Conservation (phyloP, 2,888 invertebrate species). For the Lasius fuliginosus region DNA sequence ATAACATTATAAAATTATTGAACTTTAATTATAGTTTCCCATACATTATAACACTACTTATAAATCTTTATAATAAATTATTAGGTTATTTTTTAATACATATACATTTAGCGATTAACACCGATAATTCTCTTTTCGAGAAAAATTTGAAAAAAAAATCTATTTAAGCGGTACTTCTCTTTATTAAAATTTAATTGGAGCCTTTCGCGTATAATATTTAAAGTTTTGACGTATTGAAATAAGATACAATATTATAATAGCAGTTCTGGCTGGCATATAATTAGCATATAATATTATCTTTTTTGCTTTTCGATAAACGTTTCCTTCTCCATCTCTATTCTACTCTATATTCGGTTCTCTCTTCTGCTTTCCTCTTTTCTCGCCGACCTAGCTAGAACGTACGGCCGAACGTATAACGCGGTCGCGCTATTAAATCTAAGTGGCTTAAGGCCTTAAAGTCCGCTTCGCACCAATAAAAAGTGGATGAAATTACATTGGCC, state of each 20-base stretch:
- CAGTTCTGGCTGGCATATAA: neutral
- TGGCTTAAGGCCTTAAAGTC: constrained; percentile 84
- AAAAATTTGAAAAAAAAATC: neutral
- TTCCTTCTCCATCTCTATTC: constrained; percentile 37
- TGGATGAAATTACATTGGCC: constrained; percentile 81
- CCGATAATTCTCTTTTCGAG: neutral
- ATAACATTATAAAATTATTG: neutral
- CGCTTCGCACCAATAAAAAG: constrained; percentile 82
- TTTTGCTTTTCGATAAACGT: constrained; percentile 44
- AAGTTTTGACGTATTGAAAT: constrained; percentile 3
- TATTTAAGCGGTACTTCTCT: neutral
- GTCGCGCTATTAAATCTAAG: constrained; percentile 84
- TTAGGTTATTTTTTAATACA: neutral
- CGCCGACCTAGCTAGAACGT: constrained; percentile 55
- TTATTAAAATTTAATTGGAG: constrained; percentile 2
- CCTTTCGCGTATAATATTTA: neutral
- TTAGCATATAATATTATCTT: neutral
- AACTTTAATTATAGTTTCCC: neutral
- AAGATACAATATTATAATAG: neutral
- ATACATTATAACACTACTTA: neutral
- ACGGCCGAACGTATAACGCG: constrained; percentile 67
- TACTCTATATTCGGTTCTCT: constrained; percentile 42
- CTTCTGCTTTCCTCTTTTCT: constrained; percentile 48
- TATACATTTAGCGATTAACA: neutral
- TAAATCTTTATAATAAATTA: constrained; percentile 11